Evolutionary conservation across 2,113 vertebrate species (phyloP).

Genomic region (Semnopithecus entellus): DNA sequence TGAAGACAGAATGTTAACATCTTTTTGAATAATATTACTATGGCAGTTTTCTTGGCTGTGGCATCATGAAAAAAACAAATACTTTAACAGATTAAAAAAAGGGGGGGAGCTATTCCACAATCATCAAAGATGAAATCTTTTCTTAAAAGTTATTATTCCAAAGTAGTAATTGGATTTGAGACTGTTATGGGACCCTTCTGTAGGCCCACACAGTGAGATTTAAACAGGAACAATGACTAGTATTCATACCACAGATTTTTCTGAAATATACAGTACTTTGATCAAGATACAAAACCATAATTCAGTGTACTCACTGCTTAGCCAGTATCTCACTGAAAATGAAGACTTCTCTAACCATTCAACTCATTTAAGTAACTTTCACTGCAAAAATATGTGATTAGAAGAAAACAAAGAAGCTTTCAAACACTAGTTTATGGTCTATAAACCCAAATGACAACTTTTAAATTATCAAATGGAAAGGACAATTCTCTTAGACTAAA

Average conservation of each 20-base stretch:
- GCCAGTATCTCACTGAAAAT: neutral
- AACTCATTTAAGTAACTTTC: neutral
- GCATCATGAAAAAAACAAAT: neutral
- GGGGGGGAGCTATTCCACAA: neutral
- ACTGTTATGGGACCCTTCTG: neutral
- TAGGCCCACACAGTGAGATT: neutral
- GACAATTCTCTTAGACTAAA: neutral
- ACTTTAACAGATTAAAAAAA: neutral
- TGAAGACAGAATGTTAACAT: conserved; percentile 45
- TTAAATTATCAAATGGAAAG: conserved; percentile 17
- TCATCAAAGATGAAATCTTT: conserved; percentile 16
- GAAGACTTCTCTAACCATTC: neutral
- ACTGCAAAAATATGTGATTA: neutral
- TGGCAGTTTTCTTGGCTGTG: neutral
- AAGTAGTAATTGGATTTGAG: neutral
- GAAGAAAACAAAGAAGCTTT: neutral
- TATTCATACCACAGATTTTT: neutral
- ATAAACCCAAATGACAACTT: neutral
- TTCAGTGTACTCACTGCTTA: neutral
- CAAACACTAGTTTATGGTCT: neutral
- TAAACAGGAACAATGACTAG: neutral
- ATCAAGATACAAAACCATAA: conserved; percentile 7
- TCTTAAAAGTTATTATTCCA: neutral
- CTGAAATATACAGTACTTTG: neutral
- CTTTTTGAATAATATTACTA: neutral